phyloP scores from a whole-genome alignment of 2,888 invertebrate genomes.

The Ganaspis brasiliensis region DNA sequence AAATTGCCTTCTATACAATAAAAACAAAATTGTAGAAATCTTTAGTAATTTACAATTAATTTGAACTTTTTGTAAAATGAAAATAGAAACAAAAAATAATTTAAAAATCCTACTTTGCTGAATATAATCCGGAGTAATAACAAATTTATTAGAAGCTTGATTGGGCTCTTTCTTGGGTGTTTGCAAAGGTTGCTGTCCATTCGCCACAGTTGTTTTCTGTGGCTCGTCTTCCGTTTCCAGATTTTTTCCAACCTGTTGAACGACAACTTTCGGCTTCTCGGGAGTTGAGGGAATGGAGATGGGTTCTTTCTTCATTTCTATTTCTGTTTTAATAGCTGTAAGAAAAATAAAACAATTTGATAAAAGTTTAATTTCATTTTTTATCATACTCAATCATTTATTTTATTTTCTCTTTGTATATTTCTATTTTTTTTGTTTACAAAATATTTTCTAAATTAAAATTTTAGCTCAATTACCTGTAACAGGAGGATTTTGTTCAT shows the following conservation, averaged over 20 bases:
- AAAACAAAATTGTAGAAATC: too few species aligned
- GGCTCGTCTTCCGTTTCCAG: conserved; percentile 69
- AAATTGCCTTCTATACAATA: too few species aligned
- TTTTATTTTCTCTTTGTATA: background rate
- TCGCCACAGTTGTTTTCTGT: conserved; percentile 72
- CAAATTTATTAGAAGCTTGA: conserved; percentile 85
- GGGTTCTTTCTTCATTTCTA: conserved; percentile 69
- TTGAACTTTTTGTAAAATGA: too few species aligned
- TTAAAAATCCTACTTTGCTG: conserved; percentile 97
- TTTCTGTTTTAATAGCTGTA: conserved; percentile 51
- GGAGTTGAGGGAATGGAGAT: conserved; percentile 63
- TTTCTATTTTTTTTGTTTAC: too few species aligned
- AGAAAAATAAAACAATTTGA: background rate
- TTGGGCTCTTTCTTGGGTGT: conserved; percentile 70
- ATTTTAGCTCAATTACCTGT: too few species aligned
- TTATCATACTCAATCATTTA: background rate
- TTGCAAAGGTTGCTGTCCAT: conserved; percentile 78
- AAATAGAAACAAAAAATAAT: too few species aligned
- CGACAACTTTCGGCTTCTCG: conserved; percentile 77
- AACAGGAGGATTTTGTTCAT: conserved; percentile 53
- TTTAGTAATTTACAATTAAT: too few species aligned
- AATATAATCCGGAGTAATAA: conserved; percentile 95
- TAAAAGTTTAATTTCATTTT: background rate
- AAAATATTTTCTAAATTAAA: too few species aligned
- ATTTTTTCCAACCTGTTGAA: conserved; percentile 76